Evolutionary conservation across 1,140 invertebrate genomes (phyloP).

Genomic region (Littorina saxatilis): DNA sequence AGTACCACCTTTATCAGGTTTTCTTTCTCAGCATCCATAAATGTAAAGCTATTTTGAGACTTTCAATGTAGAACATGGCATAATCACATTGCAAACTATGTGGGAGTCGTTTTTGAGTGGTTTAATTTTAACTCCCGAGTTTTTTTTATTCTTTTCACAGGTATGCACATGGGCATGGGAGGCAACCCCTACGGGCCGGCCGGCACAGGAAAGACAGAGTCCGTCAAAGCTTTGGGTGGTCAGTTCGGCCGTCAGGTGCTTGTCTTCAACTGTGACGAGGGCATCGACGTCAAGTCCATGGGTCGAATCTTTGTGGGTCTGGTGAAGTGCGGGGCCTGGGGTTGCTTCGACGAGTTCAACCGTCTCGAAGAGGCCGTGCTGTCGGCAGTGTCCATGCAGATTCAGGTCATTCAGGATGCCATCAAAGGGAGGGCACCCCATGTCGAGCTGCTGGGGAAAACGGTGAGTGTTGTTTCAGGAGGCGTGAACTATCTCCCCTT

Average conservation of each 20-base stretch:
- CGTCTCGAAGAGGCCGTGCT: conserved; percentile 94
- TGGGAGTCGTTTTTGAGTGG: no score
- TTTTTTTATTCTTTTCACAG: conserved; percentile 78
- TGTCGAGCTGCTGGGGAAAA: conserved; percentile 84
- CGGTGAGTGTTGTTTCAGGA: conserved; percentile 77
- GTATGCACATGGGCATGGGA: conserved; percentile 95
- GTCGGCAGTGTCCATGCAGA: conserved; percentile 93
- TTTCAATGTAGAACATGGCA: no score
- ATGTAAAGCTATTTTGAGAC: no score
- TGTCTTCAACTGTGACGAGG: conserved; percentile 99
- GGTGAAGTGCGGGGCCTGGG: conserved; percentile 97
- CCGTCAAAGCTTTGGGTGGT: conserved; percentile 94
- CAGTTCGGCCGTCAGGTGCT: conserved; percentile 94
- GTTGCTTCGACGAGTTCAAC: conserved; percentile 99
- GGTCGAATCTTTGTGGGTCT: conserved; percentile 93
- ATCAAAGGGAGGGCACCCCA: conserved; percentile 82
- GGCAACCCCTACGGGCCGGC: conserved; percentile 99
- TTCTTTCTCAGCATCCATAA: no score
- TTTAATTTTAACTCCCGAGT: no score
- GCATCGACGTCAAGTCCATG: conserved; percentile 96
- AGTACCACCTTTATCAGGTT: no score
- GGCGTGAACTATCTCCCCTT: no score
- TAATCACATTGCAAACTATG: no score
- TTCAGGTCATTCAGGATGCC: conserved; percentile 91
- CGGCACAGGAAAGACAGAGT: conserved; percentile 98